Evolutionary conservation across 2,797 vertebrate species (phyloP), one percentile per base, ranked within the genome.

Genomic region (Perodicticus potto): DNA sequence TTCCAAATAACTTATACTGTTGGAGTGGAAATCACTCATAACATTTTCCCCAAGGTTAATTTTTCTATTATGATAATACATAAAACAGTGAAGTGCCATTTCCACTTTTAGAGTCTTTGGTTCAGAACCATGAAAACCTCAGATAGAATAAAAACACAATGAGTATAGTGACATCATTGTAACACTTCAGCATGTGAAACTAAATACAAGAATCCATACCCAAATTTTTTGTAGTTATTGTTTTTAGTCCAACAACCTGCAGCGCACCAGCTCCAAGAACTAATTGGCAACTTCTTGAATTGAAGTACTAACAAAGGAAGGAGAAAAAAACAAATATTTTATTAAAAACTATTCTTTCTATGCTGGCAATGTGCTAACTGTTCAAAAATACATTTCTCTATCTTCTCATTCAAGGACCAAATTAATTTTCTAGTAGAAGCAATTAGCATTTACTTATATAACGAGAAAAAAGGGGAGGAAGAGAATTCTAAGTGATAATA

Each of bases 141-240:
- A 93, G 7, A 0, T 65, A 84, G 67, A 90, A 85, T 86, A 83
- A 90, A 92, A 96, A 77, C 12, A 89, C 19, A 9, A 63, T 10
- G 19, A 85, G 22, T 45, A 81, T 69, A 86, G 4, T 29, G 29
- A 91, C 27, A 70, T 82, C 34, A 94, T 53, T 70, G 29, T 89
- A 96, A 95, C 22, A 87, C 25, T 43, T 91, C 17, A 96, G 83
- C 78, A 96, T 2, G 9, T 95, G 20, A 85, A 85, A 93, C 70
- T 55, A 96, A 97, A 92, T 40, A 49, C 0, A 94, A 95, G 91
- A 98, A 97, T 88, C 57, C 98, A 55, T 99, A 99, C 99, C 99
- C 19, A 99, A 98, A 98, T 99, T 99, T 98, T 99, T 99, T 34
- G 99, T 99, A 97, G 99, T 99, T 99, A 99, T 99, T 96, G 99